phyloP scores from a whole-genome alignment of 2,888 invertebrate species.

The Amblyjoppa fuscipennis region DNA sequence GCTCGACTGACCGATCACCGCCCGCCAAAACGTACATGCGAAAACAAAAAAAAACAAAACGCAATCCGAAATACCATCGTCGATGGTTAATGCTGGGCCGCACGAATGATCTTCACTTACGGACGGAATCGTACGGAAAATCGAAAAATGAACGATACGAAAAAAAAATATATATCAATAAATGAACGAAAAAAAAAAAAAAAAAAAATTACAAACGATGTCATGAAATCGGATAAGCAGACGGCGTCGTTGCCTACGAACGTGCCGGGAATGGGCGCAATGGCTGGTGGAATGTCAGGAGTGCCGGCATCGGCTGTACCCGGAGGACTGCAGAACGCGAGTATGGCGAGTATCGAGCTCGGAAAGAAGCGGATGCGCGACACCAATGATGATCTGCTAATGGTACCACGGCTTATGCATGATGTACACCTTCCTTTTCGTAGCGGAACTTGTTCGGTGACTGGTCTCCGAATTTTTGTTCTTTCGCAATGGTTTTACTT shows the following conservation, averaged over 20 bases:
- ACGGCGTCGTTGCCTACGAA: slow-evolving; percentile 83
- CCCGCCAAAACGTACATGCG: slow-evolving; percentile 74
- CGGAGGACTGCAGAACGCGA: slow-evolving; percentile 89
- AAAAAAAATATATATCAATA: slow-evolving; percentile 33
- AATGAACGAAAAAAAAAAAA: slow-evolving; percentile 53
- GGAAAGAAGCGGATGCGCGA: slow-evolving; percentile 98
- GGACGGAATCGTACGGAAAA: slow-evolving; percentile 62
- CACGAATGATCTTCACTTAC: slow-evolving; percentile 64
- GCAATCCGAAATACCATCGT: slow-evolving; percentile 57
- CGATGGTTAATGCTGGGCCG: slow-evolving; percentile 54
- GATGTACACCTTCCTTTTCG: slow-evolving; percentile 82
- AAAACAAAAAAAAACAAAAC: slow-evolving; percentile 67
- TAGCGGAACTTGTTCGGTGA: slow-evolving; percentile 60
- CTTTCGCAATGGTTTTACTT: slow-evolving; percentile 35
- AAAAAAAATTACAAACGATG: slow-evolving; percentile 70
- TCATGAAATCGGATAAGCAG: slow-evolving; percentile 76
- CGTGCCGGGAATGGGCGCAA: slow-evolving; percentile 82
- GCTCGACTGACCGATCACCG: slow-evolving; percentile 75
- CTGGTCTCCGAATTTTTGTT: slow-evolving; percentile 55
- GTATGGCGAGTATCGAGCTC: slow-evolving; percentile 92
- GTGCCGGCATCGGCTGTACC: slow-evolving; percentile 86
- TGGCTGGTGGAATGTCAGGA: slow-evolving; percentile 83
- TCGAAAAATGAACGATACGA: slow-evolving; percentile 44
- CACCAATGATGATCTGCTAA: slow-evolving; percentile 95
- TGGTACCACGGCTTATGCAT: slow-evolving; percentile 92